phyloP scores from a whole-genome alignment of 2,113 vertebrate species.

The Pteruthius melanotis region DNA sequence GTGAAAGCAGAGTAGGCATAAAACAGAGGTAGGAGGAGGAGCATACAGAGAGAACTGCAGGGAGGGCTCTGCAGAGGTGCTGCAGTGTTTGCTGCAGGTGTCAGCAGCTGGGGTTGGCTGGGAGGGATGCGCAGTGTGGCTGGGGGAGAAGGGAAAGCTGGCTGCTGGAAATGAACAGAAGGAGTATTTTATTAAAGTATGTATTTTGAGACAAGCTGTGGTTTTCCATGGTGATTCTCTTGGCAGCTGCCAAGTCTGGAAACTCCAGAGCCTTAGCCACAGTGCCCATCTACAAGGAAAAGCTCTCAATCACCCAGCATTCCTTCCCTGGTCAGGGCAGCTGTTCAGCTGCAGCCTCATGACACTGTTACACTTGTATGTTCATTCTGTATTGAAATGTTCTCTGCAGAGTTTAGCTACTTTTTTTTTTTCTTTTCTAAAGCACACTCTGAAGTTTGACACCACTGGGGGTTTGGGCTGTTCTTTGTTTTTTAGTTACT shows the following conservation, averaged over 20 bases:
- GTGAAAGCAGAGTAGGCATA: background rate
- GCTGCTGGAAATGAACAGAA: background rate
- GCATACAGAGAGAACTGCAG: background rate
- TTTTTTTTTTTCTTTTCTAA: background rate
- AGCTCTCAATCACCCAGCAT: background rate
- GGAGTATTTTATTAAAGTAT: background rate
- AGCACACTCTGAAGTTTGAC: background rate
- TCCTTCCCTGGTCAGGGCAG: background rate
- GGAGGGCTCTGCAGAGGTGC: background rate
- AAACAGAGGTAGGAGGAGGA: background rate
- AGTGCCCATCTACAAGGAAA: background rate
- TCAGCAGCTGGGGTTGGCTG: background rate
- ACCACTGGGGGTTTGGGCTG: fast-evolving
- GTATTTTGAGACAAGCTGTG: background rate
- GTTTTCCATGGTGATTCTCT: background rate
- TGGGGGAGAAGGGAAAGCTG: background rate
- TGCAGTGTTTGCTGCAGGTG: background rate
- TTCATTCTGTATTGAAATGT: background rate
- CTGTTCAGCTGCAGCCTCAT: background rate
- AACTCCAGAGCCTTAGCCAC: fast-evolving
- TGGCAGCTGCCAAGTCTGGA: background rate
- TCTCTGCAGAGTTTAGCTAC: background rate
- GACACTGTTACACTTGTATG: background rate
- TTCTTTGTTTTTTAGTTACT: background rate
- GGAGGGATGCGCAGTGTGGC: background rate